Conservation (phyloP, 2,888 invertebrate species). For the Callyntrura sp. region DNA sequence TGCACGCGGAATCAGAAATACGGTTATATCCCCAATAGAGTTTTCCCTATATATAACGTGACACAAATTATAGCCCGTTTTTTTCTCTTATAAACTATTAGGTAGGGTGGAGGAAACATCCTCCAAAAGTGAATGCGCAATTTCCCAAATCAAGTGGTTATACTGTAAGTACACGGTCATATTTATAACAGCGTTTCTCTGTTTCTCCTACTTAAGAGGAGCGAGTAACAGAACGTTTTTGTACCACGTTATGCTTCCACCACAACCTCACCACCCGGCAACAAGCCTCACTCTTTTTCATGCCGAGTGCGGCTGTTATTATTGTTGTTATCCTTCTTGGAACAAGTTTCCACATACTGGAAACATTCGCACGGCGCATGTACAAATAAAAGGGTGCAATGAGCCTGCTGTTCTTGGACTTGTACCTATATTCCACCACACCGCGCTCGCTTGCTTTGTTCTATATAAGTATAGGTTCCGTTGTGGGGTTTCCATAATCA, state of each 20-base stretch:
- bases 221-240: neutral
- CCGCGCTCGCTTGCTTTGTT: neutral
- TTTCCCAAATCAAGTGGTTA: conserved; percentile 20
- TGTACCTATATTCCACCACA: no score
- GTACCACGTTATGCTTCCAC: neutral
- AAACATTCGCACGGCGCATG: conserved; percentile 65
- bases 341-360: conserved; percentile 68
- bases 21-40: conserved; percentile 19
- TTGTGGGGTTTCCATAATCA: conserved; percentile 33
- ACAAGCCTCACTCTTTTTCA: conserved; percentile 44
- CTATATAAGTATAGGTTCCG: neutral
- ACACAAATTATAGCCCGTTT: neutral
- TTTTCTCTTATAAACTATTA: neutral
- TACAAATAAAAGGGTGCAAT: conserved; percentile 78
- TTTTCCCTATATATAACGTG: conserved; percentile 7
- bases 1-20: conserved; percentile 51
- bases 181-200: neutral
- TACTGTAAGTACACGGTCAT: neutral
- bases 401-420: conserved; percentile 46
- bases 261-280: conserved; percentile 61
- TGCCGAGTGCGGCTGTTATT: neutral
- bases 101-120: conserved; percentile 33
- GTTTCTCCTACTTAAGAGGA: neutral
- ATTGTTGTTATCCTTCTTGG: conserved; percentile 35
- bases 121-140: conserved; percentile 67